A percentile compares a stretch with the other conserved stretches of the same genome.
These are phyloP conservation scores for Schizotus pectinicornis DNA, from an alignment of 2,888 invertebrate species.

Conservation along the genomic window DNA sequence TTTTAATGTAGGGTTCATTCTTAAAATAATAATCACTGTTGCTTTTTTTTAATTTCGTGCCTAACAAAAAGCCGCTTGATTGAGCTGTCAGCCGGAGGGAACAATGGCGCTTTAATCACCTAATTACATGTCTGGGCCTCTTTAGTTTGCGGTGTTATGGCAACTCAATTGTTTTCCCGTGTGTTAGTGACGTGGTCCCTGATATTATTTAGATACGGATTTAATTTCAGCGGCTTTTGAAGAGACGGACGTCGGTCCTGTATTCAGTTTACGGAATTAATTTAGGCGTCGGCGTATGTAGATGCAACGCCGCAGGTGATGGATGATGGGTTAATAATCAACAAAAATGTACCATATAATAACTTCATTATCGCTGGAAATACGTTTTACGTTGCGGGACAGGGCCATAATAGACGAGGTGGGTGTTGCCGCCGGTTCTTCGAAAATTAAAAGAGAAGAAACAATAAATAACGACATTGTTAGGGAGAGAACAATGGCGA, in stretches of 20 bases:
- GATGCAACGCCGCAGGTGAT: constrained; percentile 6
- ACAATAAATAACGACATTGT: too few species aligned
- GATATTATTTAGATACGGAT: constrained; percentile 37
- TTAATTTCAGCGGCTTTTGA: constrained; percentile 36
- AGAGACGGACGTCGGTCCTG: constrained; percentile 29
- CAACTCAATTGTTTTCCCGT: constrained; percentile 49
- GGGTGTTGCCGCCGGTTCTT: too few species aligned
- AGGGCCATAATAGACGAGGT: too few species aligned
- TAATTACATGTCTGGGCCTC: constrained; percentile 57
- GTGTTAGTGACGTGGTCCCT: constrained; percentile 26
- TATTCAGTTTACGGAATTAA: constrained; percentile 16
- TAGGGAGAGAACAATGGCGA: too few species aligned
- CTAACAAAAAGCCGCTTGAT: constrained; percentile 56
- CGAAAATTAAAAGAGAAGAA: too few species aligned
- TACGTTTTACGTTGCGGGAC: neutral
- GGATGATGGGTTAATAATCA: constrained; percentile 14
- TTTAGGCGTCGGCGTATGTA: constrained; percentile 13
- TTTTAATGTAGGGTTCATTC: constrained; percentile 56
- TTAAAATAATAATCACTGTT: constrained; percentile 54
- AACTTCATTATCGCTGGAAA: constrained; percentile 19
- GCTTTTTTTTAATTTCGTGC: constrained; percentile 45
- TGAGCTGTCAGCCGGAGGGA: constrained; percentile 58
- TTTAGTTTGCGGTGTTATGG: constrained; percentile 54
- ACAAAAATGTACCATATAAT: constrained; percentile 21
- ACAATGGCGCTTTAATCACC: constrained; percentile 58